Conservation (phyloP, 2,797 vertebrate species). For the Merluccius polli region DNA sequence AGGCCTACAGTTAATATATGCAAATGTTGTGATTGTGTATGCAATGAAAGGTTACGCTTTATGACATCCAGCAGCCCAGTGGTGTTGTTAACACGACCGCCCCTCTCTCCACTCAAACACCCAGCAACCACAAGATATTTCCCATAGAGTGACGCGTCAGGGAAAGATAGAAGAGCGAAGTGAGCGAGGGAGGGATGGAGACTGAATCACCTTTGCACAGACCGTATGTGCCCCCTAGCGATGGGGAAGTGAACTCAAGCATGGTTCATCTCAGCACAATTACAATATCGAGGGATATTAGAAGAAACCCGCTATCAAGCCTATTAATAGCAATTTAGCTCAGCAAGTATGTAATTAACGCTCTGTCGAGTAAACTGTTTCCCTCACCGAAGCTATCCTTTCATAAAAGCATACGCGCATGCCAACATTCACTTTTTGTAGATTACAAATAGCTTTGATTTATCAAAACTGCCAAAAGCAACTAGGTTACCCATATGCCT, state of each 20-base stretch:
- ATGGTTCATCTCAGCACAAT: not conserved
- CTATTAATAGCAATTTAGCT: not conserved
- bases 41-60: conserved; percentile 29
- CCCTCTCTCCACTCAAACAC: not conserved
- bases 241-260: not conserved
- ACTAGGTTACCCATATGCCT: not conserved
- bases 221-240: conserved; percentile 69
- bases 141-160: not conserved
- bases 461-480: not conserved
- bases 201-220: conserved; percentile 28
- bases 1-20: conserved; percentile 46
- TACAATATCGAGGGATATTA: not conserved
- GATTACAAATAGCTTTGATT: conserved; percentile 1
- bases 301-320: not conserved
- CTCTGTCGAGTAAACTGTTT: not conserved
- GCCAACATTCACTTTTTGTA: not conserved
- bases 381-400: not conserved
- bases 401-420: not conserved
- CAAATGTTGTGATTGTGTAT: conserved; percentile 56
- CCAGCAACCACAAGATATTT: too few relatives aligned
- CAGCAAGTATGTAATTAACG: not conserved
- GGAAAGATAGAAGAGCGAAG: not conserved
- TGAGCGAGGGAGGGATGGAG: not conserved
- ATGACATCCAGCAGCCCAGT: not conserved
- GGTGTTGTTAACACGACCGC: not conserved